These are phyloP conservation scores for Terrapene triunguis DNA, from an alignment of 2,113 vertebrate genomes.

Conservation along the genomic window DNA sequence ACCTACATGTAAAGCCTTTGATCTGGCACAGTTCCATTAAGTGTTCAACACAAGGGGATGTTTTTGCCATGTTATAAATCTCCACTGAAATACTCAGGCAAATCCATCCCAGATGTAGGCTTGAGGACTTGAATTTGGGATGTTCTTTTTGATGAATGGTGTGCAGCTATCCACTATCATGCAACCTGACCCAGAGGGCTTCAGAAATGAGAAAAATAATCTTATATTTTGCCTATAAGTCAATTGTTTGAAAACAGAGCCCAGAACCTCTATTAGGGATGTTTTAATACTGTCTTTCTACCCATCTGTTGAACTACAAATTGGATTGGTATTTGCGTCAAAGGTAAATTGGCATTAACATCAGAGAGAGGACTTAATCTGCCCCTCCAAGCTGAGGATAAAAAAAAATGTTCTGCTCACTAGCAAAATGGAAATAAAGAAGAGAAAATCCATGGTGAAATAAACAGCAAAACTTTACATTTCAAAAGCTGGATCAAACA, in stretches of 20 bases:
- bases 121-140: constrained; percentile 16
- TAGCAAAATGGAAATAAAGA: background rate
- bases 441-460: background rate
- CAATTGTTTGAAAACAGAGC: constrained; percentile 14
- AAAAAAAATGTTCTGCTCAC: background rate
- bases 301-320: constrained; percentile 59
- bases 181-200: background rate
- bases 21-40: constrained; percentile 24
- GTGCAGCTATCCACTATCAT: constrained; percentile 15
- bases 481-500: background rate
- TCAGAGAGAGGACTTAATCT: constrained; percentile 4
- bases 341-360: constrained; percentile 52
- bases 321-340: constrained; percentile 56
- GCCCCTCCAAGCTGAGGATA: background rate
- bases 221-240: constrained; percentile 51
- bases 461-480: background rate
- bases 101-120: constrained; percentile 51
- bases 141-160: constrained; percentile 35
- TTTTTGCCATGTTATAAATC: constrained; percentile 28
- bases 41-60: background rate
- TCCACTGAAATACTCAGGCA: constrained; percentile 40
- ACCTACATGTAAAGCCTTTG: background rate
- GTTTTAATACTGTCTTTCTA: background rate
- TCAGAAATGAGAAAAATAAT: constrained; percentile 32
- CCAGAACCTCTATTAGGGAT: constrained; percentile 6